These are phyloP conservation scores for Chiridota heheva DNA, from an alignment of 35 echinoderm and acorn worm genomes.

Conservation along the genomic window DNA sequence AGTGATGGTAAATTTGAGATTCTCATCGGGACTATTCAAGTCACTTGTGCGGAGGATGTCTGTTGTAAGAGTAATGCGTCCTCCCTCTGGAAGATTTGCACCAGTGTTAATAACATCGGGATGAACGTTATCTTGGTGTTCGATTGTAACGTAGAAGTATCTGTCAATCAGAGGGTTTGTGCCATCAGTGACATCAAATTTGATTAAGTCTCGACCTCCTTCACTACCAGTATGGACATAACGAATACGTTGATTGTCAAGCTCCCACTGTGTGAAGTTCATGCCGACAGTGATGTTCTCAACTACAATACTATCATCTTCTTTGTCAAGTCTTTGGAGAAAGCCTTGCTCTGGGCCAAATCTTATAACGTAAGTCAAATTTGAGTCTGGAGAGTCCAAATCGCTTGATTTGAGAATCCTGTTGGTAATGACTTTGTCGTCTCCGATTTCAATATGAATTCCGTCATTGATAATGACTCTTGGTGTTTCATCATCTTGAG, in stretches of 20 bases:
- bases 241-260: slow-evolving; percentile 89
- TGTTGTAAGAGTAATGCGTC: slow-evolving; percentile 90
- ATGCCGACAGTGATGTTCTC: slow-evolving; percentile 91
- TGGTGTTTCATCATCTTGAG: slow-evolving; percentile 95
- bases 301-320: slow-evolving; percentile 40
- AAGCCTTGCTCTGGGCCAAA: slow-evolving; percentile 75
- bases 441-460: slow-evolving; percentile 84
- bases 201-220: slow-evolving; percentile 90
- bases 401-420: slow-evolving; percentile 84
- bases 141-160: slow-evolving; percentile 96
- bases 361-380: slow-evolving; percentile 80
- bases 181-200: slow-evolving; percentile 98
- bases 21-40: slow-evolving; percentile 97
- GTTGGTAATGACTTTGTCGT: slow-evolving; percentile 79
- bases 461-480: slow-evolving; percentile 94
- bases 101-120: slow-evolving; percentile 95
- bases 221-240: slow-evolving; percentile 72
- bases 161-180: slow-evolving; percentile 84
- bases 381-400: slow-evolving; percentile 90
- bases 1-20: slow-evolving; percentile 85
- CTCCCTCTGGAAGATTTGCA: slow-evolving; percentile 90
- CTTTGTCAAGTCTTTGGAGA: slow-evolving; percentile 76
- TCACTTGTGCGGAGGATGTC: slow-evolving; percentile 86
- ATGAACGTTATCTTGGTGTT: slow-evolving; percentile 76
- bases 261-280: slow-evolving; percentile 93